These are phyloP conservation scores for Pandion haliaetus DNA, from an alignment of 2,113 vertebrate genomes.

Conservation along the genomic window DNA sequence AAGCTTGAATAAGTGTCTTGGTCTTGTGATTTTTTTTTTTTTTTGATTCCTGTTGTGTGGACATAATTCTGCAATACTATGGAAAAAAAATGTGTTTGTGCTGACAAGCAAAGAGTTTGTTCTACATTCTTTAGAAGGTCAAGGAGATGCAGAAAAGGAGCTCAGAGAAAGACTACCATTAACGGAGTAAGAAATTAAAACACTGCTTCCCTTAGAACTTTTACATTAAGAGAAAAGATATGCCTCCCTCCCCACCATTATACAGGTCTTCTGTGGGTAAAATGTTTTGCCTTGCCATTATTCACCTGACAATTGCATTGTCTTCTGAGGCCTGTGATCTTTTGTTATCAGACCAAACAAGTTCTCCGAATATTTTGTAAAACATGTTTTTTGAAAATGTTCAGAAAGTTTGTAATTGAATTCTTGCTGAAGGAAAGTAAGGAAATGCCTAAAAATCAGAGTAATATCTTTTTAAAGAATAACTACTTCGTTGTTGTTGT, in stretches of 20 bases:
- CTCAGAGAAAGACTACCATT: neutral
- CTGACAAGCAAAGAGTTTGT: neutral
- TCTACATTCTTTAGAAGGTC: neutral
- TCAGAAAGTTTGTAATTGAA: neutral
- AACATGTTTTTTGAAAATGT: neutral
- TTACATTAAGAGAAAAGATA: neutral
- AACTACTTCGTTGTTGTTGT: neutral
- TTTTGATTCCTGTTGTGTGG: neutral
- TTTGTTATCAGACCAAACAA: neutral
- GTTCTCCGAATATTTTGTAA: neutral
- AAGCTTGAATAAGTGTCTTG: neutral
- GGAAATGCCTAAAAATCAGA: neutral
- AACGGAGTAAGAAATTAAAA: neutral
- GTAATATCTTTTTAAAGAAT: neutral
- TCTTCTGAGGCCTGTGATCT: neutral
- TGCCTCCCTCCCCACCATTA: neutral
- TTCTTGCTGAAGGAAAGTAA: neutral
- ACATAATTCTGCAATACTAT: neutral
- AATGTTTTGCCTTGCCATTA: neutral
- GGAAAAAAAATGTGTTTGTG: neutral
- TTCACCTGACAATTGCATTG: neutral
- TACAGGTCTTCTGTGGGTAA: neutral
- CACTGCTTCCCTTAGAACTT: neutral
- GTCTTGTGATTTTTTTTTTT: neutral
- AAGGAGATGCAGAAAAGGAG: neutral